These are phyloP conservation scores for Rhinopomastus cyanomelas DNA, from an alignment of 2,113 vertebrate genomes.

Conservation along the genomic window DNA sequence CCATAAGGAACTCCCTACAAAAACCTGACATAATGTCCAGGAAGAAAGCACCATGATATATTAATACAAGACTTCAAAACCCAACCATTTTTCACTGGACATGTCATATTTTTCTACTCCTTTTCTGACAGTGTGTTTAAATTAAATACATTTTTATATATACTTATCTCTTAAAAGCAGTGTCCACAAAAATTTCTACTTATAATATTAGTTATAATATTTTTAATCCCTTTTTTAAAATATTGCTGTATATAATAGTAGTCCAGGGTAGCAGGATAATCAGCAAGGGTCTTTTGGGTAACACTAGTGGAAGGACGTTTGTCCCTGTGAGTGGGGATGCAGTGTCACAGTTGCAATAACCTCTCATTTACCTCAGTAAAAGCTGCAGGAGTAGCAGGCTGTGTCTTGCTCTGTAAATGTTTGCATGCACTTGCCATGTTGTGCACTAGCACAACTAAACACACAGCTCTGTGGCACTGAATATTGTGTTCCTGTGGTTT, in stretches of 20 bases:
- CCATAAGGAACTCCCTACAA: background rate
- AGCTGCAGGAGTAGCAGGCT: background rate
- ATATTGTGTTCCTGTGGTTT: background rate
- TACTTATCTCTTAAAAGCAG: background rate
- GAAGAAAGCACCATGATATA: background rate
- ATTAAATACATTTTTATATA: background rate
- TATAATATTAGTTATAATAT: background rate
- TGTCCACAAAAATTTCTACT: background rate
- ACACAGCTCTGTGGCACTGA: background rate
- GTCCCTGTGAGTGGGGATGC: background rate
- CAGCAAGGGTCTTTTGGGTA: background rate
- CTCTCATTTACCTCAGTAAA: background rate
- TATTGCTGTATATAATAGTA: background rate
- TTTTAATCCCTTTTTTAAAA: background rate
- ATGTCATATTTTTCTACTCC: background rate
- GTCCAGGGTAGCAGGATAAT: background rate
- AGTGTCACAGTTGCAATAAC: background rate
- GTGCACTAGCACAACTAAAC: background rate
- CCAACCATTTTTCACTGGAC: background rate
- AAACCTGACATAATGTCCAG: background rate
- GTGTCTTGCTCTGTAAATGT: background rate
- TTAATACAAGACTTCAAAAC: accelerated
- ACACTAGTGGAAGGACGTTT: background rate
- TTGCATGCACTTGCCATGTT: background rate
- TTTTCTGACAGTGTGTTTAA: background rate